These are phyloP conservation scores for Crepidodera aurea DNA, from an alignment of 2,888 invertebrate genomes.

Conservation along the genomic window DNA sequence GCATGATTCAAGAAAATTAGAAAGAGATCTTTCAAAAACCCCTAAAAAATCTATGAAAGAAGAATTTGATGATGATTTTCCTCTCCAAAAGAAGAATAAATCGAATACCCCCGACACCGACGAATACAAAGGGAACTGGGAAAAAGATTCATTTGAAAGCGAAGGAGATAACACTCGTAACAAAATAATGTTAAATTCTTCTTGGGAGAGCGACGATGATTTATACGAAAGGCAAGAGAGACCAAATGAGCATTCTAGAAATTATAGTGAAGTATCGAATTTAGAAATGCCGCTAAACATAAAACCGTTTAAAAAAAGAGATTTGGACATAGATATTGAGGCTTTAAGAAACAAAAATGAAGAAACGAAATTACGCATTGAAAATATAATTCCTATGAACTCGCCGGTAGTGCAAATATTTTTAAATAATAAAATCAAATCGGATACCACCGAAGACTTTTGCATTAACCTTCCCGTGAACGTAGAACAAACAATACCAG, in stretches of 20 bases:
- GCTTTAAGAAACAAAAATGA: too few relatives aligned
- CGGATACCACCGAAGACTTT: too few relatives aligned
- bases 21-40: not conserved
- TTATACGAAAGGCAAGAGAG: constrained; percentile 34
- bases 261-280: constrained; percentile 23
- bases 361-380: not conserved
- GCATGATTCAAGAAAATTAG: not conserved
- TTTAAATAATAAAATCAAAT: too few relatives aligned
- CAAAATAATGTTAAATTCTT: constrained; percentile 42
- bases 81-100: not conserved
- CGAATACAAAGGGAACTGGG: constrained; percentile 42
- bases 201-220: constrained; percentile 55
- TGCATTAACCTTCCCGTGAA: too few relatives aligned
- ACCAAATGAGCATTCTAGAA: not conserved
- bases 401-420: too few relatives aligned
- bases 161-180: constrained; percentile 40
- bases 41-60: not conserved
- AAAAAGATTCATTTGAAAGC: constrained; percentile 42
- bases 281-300: constrained; percentile 52
- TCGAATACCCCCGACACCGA: constrained; percentile 48
- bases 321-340: not conserved
- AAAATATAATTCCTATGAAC: not conserved
- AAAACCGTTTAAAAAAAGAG: constrained; percentile 43
- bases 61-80: constrained; percentile 6
- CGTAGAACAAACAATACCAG: constrained; percentile 17